A percentile compares a stretch with the other conserved stretches of the same genome.
Conservation (phyloP, 2,888 invertebrate genomes). For the Synanthedon vespiformis region DNA sequence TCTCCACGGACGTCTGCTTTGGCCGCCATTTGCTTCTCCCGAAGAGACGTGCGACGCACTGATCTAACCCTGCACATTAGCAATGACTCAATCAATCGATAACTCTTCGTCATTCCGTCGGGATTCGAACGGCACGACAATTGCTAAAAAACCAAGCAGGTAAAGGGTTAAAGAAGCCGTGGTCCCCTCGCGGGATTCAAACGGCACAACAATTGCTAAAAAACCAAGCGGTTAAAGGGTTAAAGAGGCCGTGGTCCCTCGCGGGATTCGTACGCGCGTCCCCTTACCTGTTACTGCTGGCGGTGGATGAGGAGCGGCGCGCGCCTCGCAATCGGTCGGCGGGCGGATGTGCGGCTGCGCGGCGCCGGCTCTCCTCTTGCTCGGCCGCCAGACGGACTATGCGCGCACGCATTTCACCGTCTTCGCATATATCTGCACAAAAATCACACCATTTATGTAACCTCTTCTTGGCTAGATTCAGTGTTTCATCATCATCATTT, state of each 20-base stretch:
- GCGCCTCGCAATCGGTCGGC: conserved; percentile 57
- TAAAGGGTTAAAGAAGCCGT: no score
- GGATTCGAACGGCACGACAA: no score
- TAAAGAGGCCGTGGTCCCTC: no score
- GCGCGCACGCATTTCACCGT: conserved; percentile 91
- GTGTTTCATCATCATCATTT: neutral
- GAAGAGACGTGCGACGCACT: conserved; percentile 90
- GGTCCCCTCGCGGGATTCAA: no score
- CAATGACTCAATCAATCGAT: neutral
- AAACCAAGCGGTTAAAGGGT: no score
- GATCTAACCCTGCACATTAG: conserved; percentile 80
- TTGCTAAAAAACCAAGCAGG: no score
- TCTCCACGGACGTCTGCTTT: conserved; percentile 96
- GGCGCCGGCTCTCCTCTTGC: conserved; percentile 78
- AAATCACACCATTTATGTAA: neutral
- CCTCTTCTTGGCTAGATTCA: no score
- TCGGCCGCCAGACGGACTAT: conserved; percentile 90
- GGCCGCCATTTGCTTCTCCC: conserved; percentile 93
- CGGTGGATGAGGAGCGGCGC: conserved; percentile 62
- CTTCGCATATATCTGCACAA: conserved; percentile 90
- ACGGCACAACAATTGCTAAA: no score
- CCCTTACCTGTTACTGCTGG: conserved; percentile 55
- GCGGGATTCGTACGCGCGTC: no score
- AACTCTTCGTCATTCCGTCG: no score
- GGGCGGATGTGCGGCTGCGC: conserved; percentile 63